Evolutionary conservation across 2,113 vertebrate species (phyloP).

Genomic region (Oriolus oriolus): DNA sequence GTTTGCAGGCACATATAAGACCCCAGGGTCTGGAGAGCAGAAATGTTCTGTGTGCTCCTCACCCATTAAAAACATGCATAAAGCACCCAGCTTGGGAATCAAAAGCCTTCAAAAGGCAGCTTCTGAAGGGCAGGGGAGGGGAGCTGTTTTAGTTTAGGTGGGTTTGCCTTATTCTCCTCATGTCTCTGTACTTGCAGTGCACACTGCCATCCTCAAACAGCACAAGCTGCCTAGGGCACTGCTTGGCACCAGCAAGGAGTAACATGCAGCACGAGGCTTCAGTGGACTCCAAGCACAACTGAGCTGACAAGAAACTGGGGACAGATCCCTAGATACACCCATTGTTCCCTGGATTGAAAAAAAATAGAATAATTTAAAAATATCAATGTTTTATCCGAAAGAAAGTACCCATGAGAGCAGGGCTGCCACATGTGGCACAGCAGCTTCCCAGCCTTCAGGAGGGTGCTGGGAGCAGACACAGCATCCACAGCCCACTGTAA

Average conservation of each 20-base stretch:
- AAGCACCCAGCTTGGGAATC: not conserved
- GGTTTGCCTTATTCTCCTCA: not conserved
- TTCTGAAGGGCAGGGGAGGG: not conserved
- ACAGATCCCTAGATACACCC: not conserved
- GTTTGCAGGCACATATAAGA: not conserved
- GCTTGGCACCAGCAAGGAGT: not conserved
- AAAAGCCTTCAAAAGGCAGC: not conserved
- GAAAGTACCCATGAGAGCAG: not conserved
- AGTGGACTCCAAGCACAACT: not conserved
- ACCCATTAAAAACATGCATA: too few relatives aligned
- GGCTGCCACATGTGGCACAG: not conserved
- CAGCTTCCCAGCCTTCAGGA: not conserved
- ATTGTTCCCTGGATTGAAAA: not conserved
- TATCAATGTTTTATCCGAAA: not conserved
- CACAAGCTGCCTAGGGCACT: not conserved
- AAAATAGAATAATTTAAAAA: not conserved
- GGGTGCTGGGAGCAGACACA: not conserved
- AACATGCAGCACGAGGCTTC: not conserved
- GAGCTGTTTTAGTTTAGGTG: not conserved
- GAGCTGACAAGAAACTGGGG: not conserved
- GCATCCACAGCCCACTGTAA: not conserved
- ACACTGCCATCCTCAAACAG: not conserved
- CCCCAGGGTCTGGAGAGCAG: not conserved
- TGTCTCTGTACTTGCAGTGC: not conserved
- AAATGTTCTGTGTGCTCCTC: not conserved